These are phyloP conservation scores for Syrista parreyssii DNA, from an alignment of 2,888 invertebrate species.

Conservation along the genomic window DNA sequence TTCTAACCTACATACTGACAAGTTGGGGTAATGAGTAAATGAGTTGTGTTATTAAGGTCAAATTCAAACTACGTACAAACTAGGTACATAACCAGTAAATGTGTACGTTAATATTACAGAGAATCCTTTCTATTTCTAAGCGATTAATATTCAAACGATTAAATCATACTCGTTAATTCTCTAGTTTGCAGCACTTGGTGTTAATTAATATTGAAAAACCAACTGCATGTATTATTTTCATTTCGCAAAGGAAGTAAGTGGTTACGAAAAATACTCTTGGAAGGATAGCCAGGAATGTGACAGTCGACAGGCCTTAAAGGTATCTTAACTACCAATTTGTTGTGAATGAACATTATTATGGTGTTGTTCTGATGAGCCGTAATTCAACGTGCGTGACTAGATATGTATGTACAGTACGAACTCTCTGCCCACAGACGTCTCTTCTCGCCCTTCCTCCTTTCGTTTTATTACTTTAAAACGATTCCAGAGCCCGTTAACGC, in stretches of 20 bases:
- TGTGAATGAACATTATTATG: neutral
- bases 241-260: neutral
- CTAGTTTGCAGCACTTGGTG: neutral
- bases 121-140: neutral
- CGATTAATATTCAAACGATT: neutral
- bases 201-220: neutral
- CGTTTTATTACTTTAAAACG: neutral
- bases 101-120: neutral
- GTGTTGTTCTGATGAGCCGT: neutral
- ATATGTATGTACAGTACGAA: no score
- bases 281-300: neutral
- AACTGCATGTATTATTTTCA: neutral
- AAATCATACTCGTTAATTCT: neutral
- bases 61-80: conserved; percentile 27
- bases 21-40: conserved; percentile 28
- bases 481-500: neutral
- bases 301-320: neutral
- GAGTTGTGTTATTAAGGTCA: conserved; percentile 30
- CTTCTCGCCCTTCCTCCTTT: neutral
- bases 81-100: neutral
- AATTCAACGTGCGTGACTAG: neutral
- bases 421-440: neutral
- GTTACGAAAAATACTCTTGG: neutral
- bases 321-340: neutral
- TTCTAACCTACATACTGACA: conserved; percentile 31